These are phyloP conservation scores for Rhombomys opimus DNA, from an alignment of 2,113 vertebrate genomes.

Conservation along the genomic window DNA sequence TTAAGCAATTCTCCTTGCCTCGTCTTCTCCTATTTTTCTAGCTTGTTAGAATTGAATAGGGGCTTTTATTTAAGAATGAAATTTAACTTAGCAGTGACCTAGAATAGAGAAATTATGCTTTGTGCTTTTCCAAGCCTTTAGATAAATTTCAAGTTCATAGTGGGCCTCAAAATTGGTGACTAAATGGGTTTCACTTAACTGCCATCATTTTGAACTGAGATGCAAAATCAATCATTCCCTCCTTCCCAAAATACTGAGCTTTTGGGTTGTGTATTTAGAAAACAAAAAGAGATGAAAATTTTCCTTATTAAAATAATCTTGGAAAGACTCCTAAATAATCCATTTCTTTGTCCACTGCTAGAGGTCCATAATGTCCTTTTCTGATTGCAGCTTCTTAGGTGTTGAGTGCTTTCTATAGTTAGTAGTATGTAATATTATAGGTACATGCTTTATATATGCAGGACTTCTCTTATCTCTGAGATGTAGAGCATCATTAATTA, in stretches of 20 bases:
- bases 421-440: neutral
- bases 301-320: neutral
- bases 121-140: neutral
- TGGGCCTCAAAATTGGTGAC: neutral
- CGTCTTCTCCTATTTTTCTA: neutral
- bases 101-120: neutral
- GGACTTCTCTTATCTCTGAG: neutral
- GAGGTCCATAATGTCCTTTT: neutral
- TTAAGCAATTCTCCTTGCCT: neutral
- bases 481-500: neutral
- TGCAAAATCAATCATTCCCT: neutral
- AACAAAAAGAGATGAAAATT: neutral
- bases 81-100: neutral
- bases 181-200: neutral
- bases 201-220: neutral
- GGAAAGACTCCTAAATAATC: neutral
- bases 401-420: neutral
- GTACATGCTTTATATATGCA: neutral
- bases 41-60: neutral
- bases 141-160: neutral
- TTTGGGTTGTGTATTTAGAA: neutral
- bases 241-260: neutral
- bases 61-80: neutral
- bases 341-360: neutral
- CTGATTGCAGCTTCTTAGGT: neutral